Percentiles rank a stretch among this genome's conserved stretches.
phyloP scores from a whole-genome alignment of 2,888 invertebrate species.

The Philereme transversata region DNA sequence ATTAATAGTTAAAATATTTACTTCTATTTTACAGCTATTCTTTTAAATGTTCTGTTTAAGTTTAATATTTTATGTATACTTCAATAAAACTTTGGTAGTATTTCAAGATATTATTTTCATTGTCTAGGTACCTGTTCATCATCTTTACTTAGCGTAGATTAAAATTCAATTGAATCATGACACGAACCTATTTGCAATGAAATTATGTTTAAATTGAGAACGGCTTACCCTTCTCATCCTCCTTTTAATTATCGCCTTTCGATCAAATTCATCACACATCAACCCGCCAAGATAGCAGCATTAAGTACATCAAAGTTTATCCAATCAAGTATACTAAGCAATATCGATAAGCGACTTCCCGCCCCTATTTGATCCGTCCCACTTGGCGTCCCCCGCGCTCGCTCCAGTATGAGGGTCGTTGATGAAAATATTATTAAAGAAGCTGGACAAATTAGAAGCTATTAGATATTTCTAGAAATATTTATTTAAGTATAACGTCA shows the following conservation, averaged over 20 bases:
- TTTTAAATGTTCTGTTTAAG: no score
- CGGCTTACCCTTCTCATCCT: slow-evolving; percentile 1
- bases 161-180: not conserved
- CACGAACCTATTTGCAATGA: not conserved
- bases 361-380: slow-evolving; percentile 49
- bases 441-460: not conserved
- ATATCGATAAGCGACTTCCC: slow-evolving; percentile 35
- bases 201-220: not conserved
- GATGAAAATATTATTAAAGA: not conserved
- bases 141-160: not conserved
- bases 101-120: no score
- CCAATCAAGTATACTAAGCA: slow-evolving; percentile 29
- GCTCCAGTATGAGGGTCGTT: slow-evolving; percentile 18
- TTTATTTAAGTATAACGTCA: no score
- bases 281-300: slow-evolving; percentile 22
- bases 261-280: slow-evolving; percentile 23
- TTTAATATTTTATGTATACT: no score
- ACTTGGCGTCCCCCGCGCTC: slow-evolving; percentile 47
- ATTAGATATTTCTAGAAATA: no score
- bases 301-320: slow-evolving; percentile 29
- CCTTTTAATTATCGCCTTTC: slow-evolving; percentile 13
- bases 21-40: no score
- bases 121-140: no score
- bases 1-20: no score
- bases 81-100: no score